These are phyloP conservation scores for Clivina fossor DNA, from an alignment of 2,888 invertebrate genomes.

Conservation along the genomic window DNA sequence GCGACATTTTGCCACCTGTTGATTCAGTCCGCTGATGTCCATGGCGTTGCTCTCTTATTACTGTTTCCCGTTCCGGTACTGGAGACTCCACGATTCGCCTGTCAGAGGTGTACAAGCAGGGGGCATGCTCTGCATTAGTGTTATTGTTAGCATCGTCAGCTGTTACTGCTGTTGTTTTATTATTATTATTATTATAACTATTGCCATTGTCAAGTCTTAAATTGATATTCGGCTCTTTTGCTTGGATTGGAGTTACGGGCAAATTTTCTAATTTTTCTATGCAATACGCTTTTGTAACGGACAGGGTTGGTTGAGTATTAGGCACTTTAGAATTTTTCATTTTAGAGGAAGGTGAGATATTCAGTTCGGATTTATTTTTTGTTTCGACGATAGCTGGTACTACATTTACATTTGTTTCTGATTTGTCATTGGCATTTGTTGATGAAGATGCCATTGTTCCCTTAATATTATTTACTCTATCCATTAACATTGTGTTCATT, in stretches of 20 bases:
- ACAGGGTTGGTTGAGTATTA: constrained; percentile 28
- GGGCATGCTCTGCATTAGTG: constrained; percentile 45
- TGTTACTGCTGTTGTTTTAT: constrained; percentile 38
- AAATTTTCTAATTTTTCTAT: constrained; percentile 39
- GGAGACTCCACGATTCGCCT: constrained; percentile 43
- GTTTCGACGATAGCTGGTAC: constrained; percentile 37
- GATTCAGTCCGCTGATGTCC: constrained; percentile 60
- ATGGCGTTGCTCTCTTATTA: constrained; percentile 50
- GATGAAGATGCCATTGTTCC: constrained; percentile 46
- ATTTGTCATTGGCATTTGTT: constrained; percentile 39
- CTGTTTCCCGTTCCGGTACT: constrained; percentile 41
- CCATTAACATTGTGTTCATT: constrained; percentile 60
- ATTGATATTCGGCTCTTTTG: constrained; percentile 45
- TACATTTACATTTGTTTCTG: constrained; percentile 40
- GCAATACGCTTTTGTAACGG: constrained; percentile 35
- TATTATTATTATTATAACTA: constrained; percentile 45
- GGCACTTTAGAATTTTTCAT: no score
- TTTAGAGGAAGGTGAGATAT: constrained; percentile 28
- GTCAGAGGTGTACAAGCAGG: constrained; percentile 48
- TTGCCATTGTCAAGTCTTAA: constrained; percentile 49
- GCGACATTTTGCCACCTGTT: constrained; percentile 58
- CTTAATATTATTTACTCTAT: constrained; percentile 54
- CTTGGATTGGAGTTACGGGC: constrained; percentile 31
- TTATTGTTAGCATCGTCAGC: constrained; percentile 28
- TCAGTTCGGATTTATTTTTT: constrained; percentile 33